Base-by-base conservation (phyloP, 35 echinoderm and acorn worm species). In the Apostichopus californicus region DNA sequence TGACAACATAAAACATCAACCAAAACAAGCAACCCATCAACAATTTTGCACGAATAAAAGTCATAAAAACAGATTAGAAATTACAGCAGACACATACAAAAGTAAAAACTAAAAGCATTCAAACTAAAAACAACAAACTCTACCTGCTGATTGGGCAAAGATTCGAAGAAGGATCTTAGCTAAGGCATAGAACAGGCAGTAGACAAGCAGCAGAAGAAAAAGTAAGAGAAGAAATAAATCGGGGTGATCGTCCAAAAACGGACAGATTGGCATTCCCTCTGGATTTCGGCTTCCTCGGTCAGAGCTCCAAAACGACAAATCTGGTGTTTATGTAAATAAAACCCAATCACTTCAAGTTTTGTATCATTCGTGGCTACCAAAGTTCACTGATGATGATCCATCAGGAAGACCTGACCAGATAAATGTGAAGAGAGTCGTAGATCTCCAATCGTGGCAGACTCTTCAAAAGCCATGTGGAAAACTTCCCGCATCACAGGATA, bases 171-270 rank as follows among this genome's bases (percentile, higher is more conserved):
- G 60, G 65, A 95, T 70, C 55, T 87, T 93, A 57, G 86, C 88
- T 15, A 98, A 63, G 54, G 86, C 86, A 78, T 98, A 95, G 85
- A 91, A 96, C 8, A 94, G 71, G 89, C 78, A 83, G 57, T 98
- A 95, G 66, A 98, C 77, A 8, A 92, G 65, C 20, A 91, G 54
- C 24, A 96, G 83, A 15, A 91, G 80, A 9, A 98, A 22, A 81
- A 98, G 78, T 28, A 98, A 94, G 15, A 98, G 88, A 56, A 98
- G 71, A 83, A 98, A 98, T 75, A 98, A 86, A 88, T 98, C 96
- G 5, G 96, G 96, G 80, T 98, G 96, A 15, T 98, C 93, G 81
- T 95, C 93, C 78, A 98, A 86, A 91, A 98, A 98, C 28, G 96
- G 96, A 91, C 96, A 98, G 78, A 98, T 91, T 82, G 89, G 92